Evolutionary conservation across 1,140 invertebrate species (phyloP).

Genomic region (Nixonia krombeini): DNA sequence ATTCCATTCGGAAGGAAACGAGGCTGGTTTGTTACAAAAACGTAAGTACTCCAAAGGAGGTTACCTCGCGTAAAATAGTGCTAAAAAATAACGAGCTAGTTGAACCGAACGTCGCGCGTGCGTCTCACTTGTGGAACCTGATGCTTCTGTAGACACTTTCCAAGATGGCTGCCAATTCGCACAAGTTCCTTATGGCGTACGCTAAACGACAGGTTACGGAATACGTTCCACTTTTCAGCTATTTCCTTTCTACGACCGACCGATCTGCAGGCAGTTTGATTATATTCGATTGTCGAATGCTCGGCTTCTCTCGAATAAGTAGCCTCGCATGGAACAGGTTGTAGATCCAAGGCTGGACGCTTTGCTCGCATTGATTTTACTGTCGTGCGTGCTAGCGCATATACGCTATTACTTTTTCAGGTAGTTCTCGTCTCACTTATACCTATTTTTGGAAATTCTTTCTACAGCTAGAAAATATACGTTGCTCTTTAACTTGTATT

Average conservation of each 20-base stretch:
- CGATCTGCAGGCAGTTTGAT: neutral
- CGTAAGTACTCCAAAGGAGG: slow-evolving; percentile 52
- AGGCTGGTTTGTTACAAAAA: slow-evolving; percentile 44
- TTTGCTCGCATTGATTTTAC: slow-evolving; percentile 7
- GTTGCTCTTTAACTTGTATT: no score
- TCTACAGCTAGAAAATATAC: no score
- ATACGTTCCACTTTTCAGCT: neutral
- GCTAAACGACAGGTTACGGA: slow-evolving; percentile 3
- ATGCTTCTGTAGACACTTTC: slow-evolving; percentile 43
- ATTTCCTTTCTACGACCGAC: neutral
- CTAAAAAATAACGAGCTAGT: neutral
- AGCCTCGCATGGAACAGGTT: neutral
- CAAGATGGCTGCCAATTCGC: slow-evolving; percentile 62
- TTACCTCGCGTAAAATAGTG: slow-evolving; percentile 10
- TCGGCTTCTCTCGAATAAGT: neutral
- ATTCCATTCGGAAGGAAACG: slow-evolving; percentile 55
- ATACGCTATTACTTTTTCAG: neutral
- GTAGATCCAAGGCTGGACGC: slow-evolving; percentile 6
- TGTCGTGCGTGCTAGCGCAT: neutral
- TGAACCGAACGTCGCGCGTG: slow-evolving; percentile 45
- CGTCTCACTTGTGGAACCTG: slow-evolving; percentile 49
- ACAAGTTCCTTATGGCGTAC: slow-evolving; percentile 57
- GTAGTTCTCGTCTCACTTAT: neutral
- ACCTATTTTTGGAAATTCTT: no score
- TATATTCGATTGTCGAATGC: neutral